Percentiles rank a stretch among this genome's conserved stretches.
Conservation (phyloP, 2,113 vertebrate species). For the Pycnonotus jocosus region DNA sequence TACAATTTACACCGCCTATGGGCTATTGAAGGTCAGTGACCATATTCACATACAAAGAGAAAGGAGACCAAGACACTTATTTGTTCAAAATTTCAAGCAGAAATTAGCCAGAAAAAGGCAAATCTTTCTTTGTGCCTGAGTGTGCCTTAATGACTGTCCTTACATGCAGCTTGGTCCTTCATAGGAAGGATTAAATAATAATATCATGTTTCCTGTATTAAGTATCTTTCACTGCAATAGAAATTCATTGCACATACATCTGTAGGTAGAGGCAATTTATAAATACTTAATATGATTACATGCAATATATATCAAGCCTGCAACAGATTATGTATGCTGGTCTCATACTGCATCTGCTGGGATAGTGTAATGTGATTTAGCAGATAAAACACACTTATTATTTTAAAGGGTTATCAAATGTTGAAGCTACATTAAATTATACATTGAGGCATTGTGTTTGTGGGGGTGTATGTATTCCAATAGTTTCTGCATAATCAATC, state of each 20-base stretch:
- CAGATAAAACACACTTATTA: conserved; percentile 43
- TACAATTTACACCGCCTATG: neutral
- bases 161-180: neutral
- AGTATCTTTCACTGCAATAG: neutral
- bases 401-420: conserved; percentile 54
- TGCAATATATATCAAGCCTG: neutral
- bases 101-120: neutral
- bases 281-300: conserved; percentile 57
- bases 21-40: neutral
- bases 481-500: neutral
- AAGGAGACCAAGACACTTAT: neutral
- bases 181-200: neutral
- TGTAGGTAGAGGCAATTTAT: conserved; percentile 1
- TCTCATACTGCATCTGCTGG: conserved; percentile 6
- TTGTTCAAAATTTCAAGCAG: neutral
- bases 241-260: conserved; percentile 9
- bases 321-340: conserved; percentile 37
- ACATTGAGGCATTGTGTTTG: neutral
- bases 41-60: neutral
- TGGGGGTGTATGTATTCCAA: neutral
- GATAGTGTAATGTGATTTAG: conserved; percentile 48
- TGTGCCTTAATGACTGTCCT: neutral
- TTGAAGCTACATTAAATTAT: conserved; percentile 47
- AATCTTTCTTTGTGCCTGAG: neutral
- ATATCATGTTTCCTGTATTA: neutral